Evolutionary conservation across 2,797 vertebrate species (phyloP).

Genomic region (Megaceryle alcyon): DNA sequence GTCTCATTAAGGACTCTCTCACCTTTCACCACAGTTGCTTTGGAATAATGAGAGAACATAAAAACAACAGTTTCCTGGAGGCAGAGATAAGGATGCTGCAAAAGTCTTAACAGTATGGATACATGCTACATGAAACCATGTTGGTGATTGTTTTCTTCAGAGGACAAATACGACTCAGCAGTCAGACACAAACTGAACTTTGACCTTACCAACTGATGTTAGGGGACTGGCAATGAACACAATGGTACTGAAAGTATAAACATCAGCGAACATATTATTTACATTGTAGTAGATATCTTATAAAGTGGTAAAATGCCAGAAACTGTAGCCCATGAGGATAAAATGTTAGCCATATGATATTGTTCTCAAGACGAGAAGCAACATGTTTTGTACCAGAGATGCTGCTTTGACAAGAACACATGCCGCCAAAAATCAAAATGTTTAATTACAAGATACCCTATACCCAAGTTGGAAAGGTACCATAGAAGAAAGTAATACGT

Average conservation of each 20-base stretch:
- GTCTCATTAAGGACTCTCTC: slow-evolving; percentile 65
- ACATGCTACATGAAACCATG: slow-evolving; percentile 29
- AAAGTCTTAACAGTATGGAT: slow-evolving; percentile 64
- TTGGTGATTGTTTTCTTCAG: slow-evolving; percentile 33
- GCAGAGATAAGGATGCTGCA: slow-evolving; percentile 59
- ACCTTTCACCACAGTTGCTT: slow-evolving; percentile 52
- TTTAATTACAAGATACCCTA: neutral
- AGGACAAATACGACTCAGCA: slow-evolving; percentile 37
- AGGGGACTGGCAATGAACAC: neutral
- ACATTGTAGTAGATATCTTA: neutral
- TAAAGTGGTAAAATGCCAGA: neutral
- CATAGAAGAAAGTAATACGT: neutral
- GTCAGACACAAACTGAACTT: slow-evolving; percentile 39
- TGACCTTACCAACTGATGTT: slow-evolving; percentile 6
- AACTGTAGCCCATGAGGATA: neutral
- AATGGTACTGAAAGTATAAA: neutral
- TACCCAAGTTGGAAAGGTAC: neutral
- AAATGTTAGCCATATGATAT: neutral
- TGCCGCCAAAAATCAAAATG: neutral
- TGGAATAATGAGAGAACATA: slow-evolving; percentile 63
- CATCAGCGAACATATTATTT: neutral
- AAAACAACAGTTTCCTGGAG: slow-evolving; percentile 53
- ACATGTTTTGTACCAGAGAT: neutral
- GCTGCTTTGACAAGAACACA: neutral
- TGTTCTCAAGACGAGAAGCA: neutral